Conservation (phyloP, 1,140 invertebrate species). For the Gryon sp. region DNA sequence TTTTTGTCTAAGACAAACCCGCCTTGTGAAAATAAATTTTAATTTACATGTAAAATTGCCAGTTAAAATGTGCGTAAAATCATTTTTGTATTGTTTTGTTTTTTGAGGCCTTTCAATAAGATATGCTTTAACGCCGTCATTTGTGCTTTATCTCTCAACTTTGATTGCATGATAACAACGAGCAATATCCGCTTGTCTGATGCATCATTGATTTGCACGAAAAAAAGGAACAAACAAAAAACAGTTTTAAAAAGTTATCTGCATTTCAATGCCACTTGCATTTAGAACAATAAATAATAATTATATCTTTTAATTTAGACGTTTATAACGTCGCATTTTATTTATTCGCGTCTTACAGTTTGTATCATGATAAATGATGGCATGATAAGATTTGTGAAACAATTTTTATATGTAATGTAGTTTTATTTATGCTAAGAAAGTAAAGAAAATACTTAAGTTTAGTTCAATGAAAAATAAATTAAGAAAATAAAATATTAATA, state of each 20-base stretch:
- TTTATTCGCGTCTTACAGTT: no score
- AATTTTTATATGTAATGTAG: no score
- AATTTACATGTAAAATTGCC: conserved; percentile 35
- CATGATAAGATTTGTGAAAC: no score
- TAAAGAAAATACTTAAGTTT: no score
- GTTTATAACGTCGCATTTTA: no score
- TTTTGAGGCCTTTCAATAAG: conserved; percentile 25
- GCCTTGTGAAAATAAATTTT: conserved; percentile 9
- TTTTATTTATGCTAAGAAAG: no score
- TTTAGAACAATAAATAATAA: background rate
- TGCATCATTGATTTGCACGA: conserved; percentile 31
- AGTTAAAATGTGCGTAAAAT: conserved; percentile 15
- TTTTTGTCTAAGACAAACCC: background rate
- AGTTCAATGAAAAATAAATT: no score
- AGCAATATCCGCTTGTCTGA: conserved; percentile 56
- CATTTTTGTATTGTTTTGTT: no score
- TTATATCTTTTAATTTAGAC: no score
- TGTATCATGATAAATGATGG: no score
- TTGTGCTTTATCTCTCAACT: conserved; percentile 36
- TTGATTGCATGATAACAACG: conserved; percentile 60
- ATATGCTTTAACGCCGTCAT: conserved; percentile 39
- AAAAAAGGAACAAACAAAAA: no score
- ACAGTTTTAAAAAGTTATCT: conserved; percentile 39
- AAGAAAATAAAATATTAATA: no score
- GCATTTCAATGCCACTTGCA: conserved; percentile 21